Percentiles rank a stretch among this genome's conserved stretches.
phyloP scores from a whole-genome alignment of 2,113 vertebrate species.

The Todiramphus chloris region DNA sequence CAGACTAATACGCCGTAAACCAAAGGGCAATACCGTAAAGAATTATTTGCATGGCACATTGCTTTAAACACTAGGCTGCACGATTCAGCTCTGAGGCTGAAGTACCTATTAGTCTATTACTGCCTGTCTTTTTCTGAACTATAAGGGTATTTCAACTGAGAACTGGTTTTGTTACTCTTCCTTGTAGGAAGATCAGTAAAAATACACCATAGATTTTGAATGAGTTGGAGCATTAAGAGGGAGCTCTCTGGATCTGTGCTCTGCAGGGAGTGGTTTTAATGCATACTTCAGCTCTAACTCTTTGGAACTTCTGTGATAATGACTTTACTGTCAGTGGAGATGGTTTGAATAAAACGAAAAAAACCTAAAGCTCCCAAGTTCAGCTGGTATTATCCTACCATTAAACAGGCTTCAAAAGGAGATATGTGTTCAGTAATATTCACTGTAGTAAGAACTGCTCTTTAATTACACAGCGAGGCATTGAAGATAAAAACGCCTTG shows the following conservation, averaged over 20 bases:
- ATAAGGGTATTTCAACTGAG: slow-evolving; percentile 2
- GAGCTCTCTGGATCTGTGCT: slow-evolving; percentile 27
- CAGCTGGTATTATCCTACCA: slow-evolving; percentile 11
- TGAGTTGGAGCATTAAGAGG: not conserved
- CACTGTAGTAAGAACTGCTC: not conserved
- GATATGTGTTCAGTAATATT: not conserved
- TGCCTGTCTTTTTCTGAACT: not conserved
- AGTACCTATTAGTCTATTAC: not conserved
- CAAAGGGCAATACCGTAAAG: not conserved
- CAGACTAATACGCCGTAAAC: not conserved
- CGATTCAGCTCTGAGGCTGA: not conserved
- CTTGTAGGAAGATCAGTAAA: slow-evolving; percentile 1
- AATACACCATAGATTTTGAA: slow-evolving; percentile 3
- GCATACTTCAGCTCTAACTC: slow-evolving; percentile 42
- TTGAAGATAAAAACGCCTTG: not conserved
- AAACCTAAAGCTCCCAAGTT: slow-evolving; percentile 23
- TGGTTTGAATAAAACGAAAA: slow-evolving; percentile 28
- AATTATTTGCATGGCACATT: not conserved
- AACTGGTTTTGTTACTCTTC: slow-evolving; percentile 20
- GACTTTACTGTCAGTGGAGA: slow-evolving; percentile 35
- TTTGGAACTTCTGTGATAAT: slow-evolving; percentile 26
- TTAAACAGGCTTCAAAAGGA: slow-evolving; percentile 21
- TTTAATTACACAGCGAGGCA: not conserved
- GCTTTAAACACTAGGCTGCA: not conserved
- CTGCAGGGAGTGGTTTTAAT: slow-evolving; percentile 51